These are phyloP conservation scores for Drosophila merina DNA, from an alignment of 2,888 invertebrate species.

Conservation along the genomic window DNA sequence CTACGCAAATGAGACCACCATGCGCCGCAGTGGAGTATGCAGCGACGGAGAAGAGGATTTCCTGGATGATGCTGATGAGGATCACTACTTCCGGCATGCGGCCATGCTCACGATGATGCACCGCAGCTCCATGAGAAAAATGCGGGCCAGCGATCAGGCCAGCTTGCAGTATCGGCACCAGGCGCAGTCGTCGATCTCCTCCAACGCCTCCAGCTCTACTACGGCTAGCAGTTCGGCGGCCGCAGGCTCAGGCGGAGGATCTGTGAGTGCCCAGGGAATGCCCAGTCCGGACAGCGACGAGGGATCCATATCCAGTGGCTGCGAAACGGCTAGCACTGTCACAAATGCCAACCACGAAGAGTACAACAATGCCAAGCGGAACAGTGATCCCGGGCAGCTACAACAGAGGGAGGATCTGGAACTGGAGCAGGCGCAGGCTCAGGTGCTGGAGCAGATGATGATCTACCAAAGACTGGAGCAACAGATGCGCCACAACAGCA, in stretches of 20 bases:
- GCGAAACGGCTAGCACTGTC: conserved; percentile 91
- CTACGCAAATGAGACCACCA: conserved; percentile 51
- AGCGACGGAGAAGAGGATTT: conserved; percentile 81
- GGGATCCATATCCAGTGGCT: conserved; percentile 91
- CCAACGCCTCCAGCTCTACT: conserved; percentile 73
- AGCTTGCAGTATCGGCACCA: conserved; percentile 76
- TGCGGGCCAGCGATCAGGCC: conserved; percentile 78
- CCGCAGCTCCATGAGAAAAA: conserved; percentile 82
- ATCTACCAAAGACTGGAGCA: conserved; percentile 74
- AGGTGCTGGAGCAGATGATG: conserved; percentile 69
- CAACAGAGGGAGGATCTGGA: conserved; percentile 45
- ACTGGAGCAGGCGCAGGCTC: conserved; percentile 56
- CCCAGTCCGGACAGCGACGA: conserved; percentile 87
- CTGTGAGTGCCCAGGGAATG: conserved; percentile 52
- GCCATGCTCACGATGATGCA: conserved; percentile 83
- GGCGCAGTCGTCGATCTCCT: conserved; percentile 79
- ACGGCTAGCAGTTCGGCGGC: conserved; percentile 58
- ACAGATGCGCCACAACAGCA: conserved; percentile 74
- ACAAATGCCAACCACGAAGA: conserved; percentile 85
- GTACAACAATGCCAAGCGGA: conserved; percentile 61
- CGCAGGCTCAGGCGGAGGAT: conserved; percentile 20
- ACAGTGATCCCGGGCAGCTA: conserved; percentile 22
- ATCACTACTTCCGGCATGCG: conserved; percentile 82
- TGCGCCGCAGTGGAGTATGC: conserved; percentile 74
- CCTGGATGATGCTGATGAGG: conserved; percentile 76